A percentile compares a stretch with the other conserved stretches of the same genome.
Evolutionary conservation across 2,888 invertebrate genomes (phyloP).

Genomic region (Aspidapion aeneum): DNA sequence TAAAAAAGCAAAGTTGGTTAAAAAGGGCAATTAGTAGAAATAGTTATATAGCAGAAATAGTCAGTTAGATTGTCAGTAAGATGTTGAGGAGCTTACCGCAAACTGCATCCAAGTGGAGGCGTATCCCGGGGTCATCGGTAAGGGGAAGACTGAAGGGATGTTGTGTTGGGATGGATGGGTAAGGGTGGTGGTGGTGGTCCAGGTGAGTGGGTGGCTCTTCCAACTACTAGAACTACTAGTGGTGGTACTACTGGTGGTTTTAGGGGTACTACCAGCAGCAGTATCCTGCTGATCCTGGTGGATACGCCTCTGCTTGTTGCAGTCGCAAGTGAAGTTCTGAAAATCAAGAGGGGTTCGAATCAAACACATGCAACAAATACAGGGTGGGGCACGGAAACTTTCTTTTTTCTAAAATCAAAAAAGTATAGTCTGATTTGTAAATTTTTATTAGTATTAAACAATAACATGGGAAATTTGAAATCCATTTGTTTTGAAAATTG

Average conservation of each 20-base stretch:
- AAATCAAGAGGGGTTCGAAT: constrained; percentile 34
- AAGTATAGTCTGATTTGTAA: no score
- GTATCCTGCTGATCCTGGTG: constrained; percentile 50
- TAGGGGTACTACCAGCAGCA: constrained; percentile 40
- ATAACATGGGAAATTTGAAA: no score
- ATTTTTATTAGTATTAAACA: no score
- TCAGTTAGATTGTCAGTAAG: no score
- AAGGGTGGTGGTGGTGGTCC: constrained; percentile 43
- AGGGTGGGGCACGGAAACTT: no score
- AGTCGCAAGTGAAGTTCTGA: constrained; percentile 43
- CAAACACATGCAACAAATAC: constrained; percentile 16
- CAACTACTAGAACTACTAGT: constrained; percentile 38
- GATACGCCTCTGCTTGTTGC: constrained; percentile 51
- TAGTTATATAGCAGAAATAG: no score
- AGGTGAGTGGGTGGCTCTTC: constrained; percentile 43
- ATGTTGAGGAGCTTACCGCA: constrained; percentile 68
- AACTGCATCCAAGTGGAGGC: constrained; percentile 62
- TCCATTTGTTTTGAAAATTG: no score
- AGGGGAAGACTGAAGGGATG: constrained; percentile 51
- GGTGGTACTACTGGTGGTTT: constrained; percentile 41
- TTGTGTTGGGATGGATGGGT: constrained; percentile 29
- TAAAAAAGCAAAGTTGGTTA: no score
- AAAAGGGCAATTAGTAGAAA: no score
- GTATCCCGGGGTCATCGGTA: constrained; percentile 67
- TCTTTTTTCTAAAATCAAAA: no score